Conservation (phyloP, 1,140 invertebrate genomes). For the Musca domestica region DNA sequence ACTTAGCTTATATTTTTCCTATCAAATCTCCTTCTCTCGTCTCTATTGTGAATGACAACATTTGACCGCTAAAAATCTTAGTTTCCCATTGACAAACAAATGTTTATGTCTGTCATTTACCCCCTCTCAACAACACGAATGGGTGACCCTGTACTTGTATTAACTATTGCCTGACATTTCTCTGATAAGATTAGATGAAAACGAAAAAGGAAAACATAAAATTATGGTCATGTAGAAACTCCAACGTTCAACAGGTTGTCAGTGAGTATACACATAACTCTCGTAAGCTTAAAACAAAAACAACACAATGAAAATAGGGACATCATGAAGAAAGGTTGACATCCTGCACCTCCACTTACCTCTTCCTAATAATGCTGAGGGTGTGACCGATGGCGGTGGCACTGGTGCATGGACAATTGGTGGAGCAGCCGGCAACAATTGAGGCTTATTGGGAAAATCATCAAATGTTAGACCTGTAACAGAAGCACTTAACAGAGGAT, state of each 20-base stretch:
- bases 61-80: no score
- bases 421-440: constrained; percentile 44
- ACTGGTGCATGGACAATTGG: constrained; percentile 44
- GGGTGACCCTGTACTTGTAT: no score
- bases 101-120: no score
- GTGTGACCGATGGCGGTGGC: constrained; percentile 37
- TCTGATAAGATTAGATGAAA: no score
- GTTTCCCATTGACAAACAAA: no score
- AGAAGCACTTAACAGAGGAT: constrained; percentile 49
- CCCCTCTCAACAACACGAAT: no score
- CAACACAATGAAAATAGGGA: background rate
- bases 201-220: no score
- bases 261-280: no score
- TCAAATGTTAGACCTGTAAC: constrained; percentile 49
- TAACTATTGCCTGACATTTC: no score
- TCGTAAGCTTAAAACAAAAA: background rate
- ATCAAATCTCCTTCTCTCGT: no score
- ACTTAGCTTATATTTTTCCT: no score
- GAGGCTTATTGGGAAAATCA: constrained; percentile 50
- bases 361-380: constrained; percentile 42
- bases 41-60: no score
- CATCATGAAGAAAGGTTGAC: background rate
- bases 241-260: background rate
- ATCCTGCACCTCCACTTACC: constrained; percentile 48
- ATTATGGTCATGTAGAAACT: background rate